Conservation (phyloP, 35 echinoderm and acorn worm genomes). For the Anneissia japonica region DNA sequence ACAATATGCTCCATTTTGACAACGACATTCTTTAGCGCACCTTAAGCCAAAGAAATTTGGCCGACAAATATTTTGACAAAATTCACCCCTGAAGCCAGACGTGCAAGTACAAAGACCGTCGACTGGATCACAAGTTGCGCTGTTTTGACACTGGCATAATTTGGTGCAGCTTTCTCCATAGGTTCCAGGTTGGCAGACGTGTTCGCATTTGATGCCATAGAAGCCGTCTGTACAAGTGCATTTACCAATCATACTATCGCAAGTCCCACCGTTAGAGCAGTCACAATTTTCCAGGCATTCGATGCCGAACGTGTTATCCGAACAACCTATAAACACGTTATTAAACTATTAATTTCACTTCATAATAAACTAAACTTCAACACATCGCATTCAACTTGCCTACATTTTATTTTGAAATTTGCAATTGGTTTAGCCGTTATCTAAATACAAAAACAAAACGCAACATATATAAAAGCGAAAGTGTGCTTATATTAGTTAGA, state of each 20-base stretch:
- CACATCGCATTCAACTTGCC: constrained; percentile 27
- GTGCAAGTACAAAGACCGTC: constrained; percentile 68
- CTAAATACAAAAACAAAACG: too few species aligned
- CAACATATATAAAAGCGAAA: too few species aligned
- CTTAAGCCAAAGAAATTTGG: not conserved
- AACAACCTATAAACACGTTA: constrained; percentile 30
- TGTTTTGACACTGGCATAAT: constrained; percentile 41
- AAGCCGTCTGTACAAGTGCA: constrained; percentile 47
- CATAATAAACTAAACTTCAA: too few species aligned
- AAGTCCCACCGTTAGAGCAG: constrained; percentile 54
- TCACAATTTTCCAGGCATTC: constrained; percentile 46
- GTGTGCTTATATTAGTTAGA: too few species aligned
- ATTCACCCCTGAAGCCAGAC: constrained; percentile 55
- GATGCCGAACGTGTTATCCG: constrained; percentile 32
- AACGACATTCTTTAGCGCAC: constrained; percentile 12
- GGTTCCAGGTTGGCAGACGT: constrained; percentile 15
- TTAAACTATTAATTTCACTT: too few species aligned
- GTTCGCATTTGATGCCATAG: constrained; percentile 30
- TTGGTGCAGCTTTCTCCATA: constrained; percentile 35
- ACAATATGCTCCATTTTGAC: constrained; percentile 29
- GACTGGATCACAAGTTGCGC: constrained; percentile 20
- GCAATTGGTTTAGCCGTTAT: too few species aligned
- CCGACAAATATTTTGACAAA: constrained; percentile 33
- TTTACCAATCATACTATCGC: constrained; percentile 20
- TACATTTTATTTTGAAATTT: too few species aligned